Evolutionary conservation across 2,888 invertebrate species (phyloP), one percentile per base, ranked within the genome.

Genomic region (Chromoteleia sp.): DNA sequence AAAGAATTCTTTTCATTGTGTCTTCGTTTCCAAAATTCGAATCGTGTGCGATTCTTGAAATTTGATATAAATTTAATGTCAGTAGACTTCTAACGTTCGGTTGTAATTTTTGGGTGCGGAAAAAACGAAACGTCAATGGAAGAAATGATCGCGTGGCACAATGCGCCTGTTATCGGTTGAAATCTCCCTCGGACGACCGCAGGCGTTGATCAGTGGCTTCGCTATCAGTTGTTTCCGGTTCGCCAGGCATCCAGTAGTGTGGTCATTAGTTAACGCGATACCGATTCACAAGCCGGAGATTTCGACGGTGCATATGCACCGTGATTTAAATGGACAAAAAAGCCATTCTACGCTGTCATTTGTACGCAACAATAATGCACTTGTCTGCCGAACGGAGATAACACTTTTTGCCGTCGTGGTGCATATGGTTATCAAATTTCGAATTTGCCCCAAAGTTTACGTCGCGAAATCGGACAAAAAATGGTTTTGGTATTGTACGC

Each of bases 141-240:
- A 74, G 79, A 68, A 70, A 86, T 85, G 85, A 84, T 84, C 80
- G 74, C 85, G 83, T 58, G 83, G 85, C 82, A 87, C 88, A 88
- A 88, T 88, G 81, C 86, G 87, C 85, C 87, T 84, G 86, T 71
- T 88, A 89, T 88, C 89, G 85, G 81, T 82, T 85, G 83, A 86
- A 88, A 88, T 86, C 85, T 83, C 87, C 87, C 86, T 88, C 85
- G 86, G 83, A 87, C 85, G 84, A 85, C 85, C 87, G 85, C 86
- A 83, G 85, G 86, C 88, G 88, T 88, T 88, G 89, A 90, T 90
- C 89, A 85, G 88, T 85, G 85, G 87, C 86, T 85, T 88, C 86
- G 86, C 88, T 91, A 91, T 91, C 91, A 89, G 90, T 88, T 86
- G 91, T 90, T 91, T 91, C 91, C 90, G 91, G 89, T 89, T 91